Percentiles rank a stretch among this genome's conserved stretches.
Conservation (phyloP, 2,888 invertebrate species). For the Mayetiola destructor region DNA sequence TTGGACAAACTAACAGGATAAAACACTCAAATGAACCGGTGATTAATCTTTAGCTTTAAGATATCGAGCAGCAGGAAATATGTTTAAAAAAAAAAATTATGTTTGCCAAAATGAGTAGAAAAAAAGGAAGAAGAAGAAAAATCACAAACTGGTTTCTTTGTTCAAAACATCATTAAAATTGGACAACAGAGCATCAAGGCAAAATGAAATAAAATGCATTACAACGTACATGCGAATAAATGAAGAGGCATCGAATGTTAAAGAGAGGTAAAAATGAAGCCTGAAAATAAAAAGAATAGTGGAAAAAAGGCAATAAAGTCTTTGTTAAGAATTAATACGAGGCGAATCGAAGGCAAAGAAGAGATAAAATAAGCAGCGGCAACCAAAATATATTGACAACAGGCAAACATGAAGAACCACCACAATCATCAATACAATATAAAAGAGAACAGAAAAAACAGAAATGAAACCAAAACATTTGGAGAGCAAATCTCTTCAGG, state of each 20-base stretch:
- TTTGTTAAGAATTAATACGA: no score
- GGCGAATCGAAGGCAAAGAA: neutral
- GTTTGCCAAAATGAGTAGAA: constrained; percentile 1
- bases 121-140: neutral
- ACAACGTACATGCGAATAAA: no score
- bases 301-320: no score
- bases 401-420: neutral
- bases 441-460: neutral
- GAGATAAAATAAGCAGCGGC: neutral
- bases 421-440: neutral
- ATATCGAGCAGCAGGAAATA: neutral
- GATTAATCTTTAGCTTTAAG: constrained; percentile 11
- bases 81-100: neutral
- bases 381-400: neutral
- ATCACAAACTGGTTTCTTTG: constrained; percentile 2
- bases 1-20: neutral
- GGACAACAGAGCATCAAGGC: no score
- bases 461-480: neutral
- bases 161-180: constrained; percentile 7
- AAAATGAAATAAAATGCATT: no score
- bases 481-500: constrained; percentile 9
- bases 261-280: neutral
- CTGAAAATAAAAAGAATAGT: neutral
- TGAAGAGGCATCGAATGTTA: neutral
- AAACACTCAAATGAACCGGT: constrained; percentile 1